Evolutionary conservation across 2,888 invertebrate genomes (phyloP), one percentile per base, ranked within the genome.

Genomic region (Geotrupes spiniger): DNA sequence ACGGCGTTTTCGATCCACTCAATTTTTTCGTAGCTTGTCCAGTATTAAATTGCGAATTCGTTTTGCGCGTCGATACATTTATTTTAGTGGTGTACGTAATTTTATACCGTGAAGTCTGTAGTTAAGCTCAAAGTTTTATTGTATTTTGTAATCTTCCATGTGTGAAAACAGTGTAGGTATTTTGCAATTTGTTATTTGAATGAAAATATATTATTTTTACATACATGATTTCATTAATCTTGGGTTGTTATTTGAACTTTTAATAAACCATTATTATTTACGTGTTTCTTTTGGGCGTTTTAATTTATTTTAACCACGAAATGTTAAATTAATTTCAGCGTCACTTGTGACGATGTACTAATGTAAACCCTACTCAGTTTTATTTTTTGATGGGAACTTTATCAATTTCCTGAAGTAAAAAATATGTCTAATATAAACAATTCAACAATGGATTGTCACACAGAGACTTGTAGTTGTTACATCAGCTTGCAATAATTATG

Each of bases 181-280:
- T 40, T 33, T 15, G 8, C 15, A 26, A 40, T 40, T 40, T 40
- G 40, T 40, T 40, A 40, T 40, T 31, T 4, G 21, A 21, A 33
- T 8, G 33, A 15, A 40, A 40, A 40, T 40, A 40, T 21, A 40
- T 40, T 40, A 40, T 40, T 40, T 40, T 40, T 40, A 40, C 40
- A 27, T 25, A 26, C 26, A 40, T 40, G 40, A 40, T 40, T 40
- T 40, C 10, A 14, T 40, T 40, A 40, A 40, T 21, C 25, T 40
- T 40, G 40, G 40, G 40, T 40, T 40, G 40, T 40, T 40, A 40
- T 26, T 40, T 33, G 33, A 14, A 33, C 33, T 21, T 21, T 21
- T 33, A 33, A 33, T 33, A 33, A 33, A 33, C 33, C 33, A 33
- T 33, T 33, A 33, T 33, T 33, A n/a, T 33, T 33, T 55, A 52